Base-by-base conservation (phyloP, 2,797 vertebrate genomes). In the Bufotes viridis region DNA sequence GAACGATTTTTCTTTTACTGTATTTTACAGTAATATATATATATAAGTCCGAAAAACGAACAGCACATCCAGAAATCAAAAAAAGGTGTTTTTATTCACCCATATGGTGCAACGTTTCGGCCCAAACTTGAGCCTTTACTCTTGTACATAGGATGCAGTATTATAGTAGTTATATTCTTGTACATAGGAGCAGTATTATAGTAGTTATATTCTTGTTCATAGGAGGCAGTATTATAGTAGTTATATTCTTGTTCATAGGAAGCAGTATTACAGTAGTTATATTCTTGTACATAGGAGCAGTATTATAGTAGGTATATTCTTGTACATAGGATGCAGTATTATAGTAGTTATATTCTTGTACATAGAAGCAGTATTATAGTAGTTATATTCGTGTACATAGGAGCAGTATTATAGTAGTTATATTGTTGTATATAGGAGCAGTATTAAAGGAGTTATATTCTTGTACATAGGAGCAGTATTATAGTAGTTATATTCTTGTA, bases 121-220 rank as follows among this genome's bases (percentile, higher is more conserved):
- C n/a, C n/a, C n/a, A n/a, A n/a, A n/a, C n/a, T n/a, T n/a, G n/a
- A n/a, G n/a, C n/a, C n/a, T n/a, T n/a, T n/a, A n/a, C n/a, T 58
- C 57, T 14, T 58, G 57, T 58, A 58, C 57, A 58, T 58, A 58
- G 57, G 57, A 14, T 6, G 57, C 57, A 58, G 61, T 65, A n/a
- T 65, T 65, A 65, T 65, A 65, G 61, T 65, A 65, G 61, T 65
- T 65, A 65, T 65, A 65, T 65, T 65, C 61, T n/a, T 65, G 61
- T 65, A 65, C 13, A 65, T 65, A 65, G 63, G 63, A 11, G 22
- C 22, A 65, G 63, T 65, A 65, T 65, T 65, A 65, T 65, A 65
- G 63, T 65, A 65, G 63, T 65, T 65, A 65, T 65, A n/a, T 65
- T 61, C 17, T 61, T 61, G 17, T 58, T 9, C 11, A 58, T 58